These are phyloP conservation scores for Dolichomitus sp. DNA, from an alignment of 2,888 invertebrate species.

Conservation along the genomic window DNA sequence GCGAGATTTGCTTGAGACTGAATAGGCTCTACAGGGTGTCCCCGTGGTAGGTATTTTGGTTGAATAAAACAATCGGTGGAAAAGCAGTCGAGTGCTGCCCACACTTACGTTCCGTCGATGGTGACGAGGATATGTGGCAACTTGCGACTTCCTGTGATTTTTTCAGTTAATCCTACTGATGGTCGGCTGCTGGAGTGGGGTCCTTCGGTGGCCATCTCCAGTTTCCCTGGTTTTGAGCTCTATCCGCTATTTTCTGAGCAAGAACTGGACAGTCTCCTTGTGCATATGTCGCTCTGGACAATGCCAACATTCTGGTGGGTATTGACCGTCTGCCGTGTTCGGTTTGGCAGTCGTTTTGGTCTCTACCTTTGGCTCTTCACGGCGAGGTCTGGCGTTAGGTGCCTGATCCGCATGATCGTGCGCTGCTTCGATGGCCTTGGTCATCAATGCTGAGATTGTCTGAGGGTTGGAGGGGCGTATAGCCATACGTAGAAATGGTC, in stretches of 20 bases:
- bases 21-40: background rate
- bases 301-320: too few species aligned
- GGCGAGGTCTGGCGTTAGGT: too few species aligned
- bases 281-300: conserved; percentile 41
- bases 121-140: conserved; percentile 27
- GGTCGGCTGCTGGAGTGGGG: conserved; percentile 17
- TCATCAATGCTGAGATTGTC: too few species aligned
- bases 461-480: too few species aligned
- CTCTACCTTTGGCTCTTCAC: too few species aligned
- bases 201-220: conserved; percentile 20
- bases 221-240: background rate
- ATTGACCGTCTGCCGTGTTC: too few species aligned
- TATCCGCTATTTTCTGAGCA: background rate
- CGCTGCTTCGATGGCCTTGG: too few species aligned
- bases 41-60: background rate
- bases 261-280: conserved; percentile 24
- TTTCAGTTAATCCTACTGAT: conserved; percentile 15
- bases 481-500: too few species aligned
- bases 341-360: too few species aligned
- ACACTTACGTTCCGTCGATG: background rate
- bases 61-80: conserved; percentile 26
- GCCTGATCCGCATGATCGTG: too few species aligned
- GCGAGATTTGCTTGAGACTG: background rate
- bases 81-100: conserved; percentile 20
- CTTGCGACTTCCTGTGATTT: background rate